Evolutionary conservation across 2,888 invertebrate genomes (phyloP).

Genomic region (Ochlodes sylvanus): DNA sequence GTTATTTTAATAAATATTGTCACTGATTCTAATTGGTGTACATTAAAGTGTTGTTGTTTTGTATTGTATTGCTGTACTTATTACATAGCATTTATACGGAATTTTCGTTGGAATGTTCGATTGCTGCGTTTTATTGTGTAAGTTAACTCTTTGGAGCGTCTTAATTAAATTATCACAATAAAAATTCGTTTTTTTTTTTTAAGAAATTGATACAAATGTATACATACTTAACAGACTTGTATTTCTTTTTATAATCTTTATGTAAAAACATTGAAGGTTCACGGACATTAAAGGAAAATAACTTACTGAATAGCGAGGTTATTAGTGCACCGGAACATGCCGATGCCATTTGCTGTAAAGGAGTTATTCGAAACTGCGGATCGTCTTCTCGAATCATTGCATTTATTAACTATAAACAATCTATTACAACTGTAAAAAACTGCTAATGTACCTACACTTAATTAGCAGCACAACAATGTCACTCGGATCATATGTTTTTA

Average conservation of each 20-base stretch:
- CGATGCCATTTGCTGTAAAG: conserved; percentile 93
- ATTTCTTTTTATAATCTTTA: too few relatives aligned
- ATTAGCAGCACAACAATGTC: conserved; percentile 12
- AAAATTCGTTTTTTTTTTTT: too few relatives aligned
- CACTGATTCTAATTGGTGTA: too few relatives aligned
- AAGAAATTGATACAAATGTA: too few relatives aligned
- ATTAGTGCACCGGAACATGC: conserved; percentile 95
- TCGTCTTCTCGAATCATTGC: conserved; percentile 87
- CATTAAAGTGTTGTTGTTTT: too few relatives aligned
- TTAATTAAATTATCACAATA: conserved; percentile 2
- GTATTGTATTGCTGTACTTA: too few relatives aligned
- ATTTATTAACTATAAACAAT: conserved; percentile 37
- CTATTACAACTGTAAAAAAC: conserved; percentile 7
- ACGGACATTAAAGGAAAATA: conserved; percentile 17
- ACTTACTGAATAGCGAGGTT: conserved; percentile 94
- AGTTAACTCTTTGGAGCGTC: too few relatives aligned
- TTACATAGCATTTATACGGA: too few relatives aligned
- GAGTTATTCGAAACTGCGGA: conserved; percentile 90
- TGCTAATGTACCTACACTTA: conserved; percentile 35
- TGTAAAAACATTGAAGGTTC: neutral
- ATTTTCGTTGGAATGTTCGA: too few relatives aligned
- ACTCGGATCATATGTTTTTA: conserved; percentile 46
- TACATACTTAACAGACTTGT: too few relatives aligned
- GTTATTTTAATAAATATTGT: too few relatives aligned
- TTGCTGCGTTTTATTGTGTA: too few relatives aligned